Conservation (phyloP, 1,140 invertebrate genomes). For the Cotesia glomerata region DNA sequence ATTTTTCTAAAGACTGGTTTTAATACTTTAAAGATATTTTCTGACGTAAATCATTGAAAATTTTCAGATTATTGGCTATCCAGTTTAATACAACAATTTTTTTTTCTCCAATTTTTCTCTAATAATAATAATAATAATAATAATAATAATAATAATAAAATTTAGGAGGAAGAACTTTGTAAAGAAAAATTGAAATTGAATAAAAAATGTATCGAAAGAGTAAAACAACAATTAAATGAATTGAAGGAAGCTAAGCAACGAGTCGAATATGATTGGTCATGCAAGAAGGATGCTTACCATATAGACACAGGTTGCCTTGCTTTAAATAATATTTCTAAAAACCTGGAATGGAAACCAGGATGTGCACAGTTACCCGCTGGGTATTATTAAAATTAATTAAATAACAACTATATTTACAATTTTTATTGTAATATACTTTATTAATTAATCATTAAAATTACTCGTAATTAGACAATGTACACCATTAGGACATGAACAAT, state of each 20-base stretch:
- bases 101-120: not conserved
- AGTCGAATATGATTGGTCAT: constrained; percentile 85
- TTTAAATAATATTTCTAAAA: constrained; percentile 68
- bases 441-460: constrained; percentile 8
- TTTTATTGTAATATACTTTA: not conserved
- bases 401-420: not conserved
- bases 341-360: constrained; percentile 72
- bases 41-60: no score
- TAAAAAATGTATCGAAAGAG: constrained; percentile 68
- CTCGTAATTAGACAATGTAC: constrained; percentile 65
- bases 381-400: constrained; percentile 44
- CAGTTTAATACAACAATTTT: no score
- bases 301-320: constrained; percentile 71
- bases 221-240: constrained; percentile 75
- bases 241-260: constrained; percentile 79
- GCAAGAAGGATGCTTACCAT: constrained; percentile 80
- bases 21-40: no score
- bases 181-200: constrained; percentile 68
- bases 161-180: constrained; percentile 68
- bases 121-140: not conserved
- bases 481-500: constrained; percentile 72
- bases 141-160: not conserved
- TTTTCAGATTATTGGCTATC: no score
- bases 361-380: constrained; percentile 71
- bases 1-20: no score